Percentiles rank a stretch among this genome's conserved stretches.
Evolutionary conservation across 2,113 vertebrate species (phyloP).

Genomic region (Limanda limanda): DNA sequence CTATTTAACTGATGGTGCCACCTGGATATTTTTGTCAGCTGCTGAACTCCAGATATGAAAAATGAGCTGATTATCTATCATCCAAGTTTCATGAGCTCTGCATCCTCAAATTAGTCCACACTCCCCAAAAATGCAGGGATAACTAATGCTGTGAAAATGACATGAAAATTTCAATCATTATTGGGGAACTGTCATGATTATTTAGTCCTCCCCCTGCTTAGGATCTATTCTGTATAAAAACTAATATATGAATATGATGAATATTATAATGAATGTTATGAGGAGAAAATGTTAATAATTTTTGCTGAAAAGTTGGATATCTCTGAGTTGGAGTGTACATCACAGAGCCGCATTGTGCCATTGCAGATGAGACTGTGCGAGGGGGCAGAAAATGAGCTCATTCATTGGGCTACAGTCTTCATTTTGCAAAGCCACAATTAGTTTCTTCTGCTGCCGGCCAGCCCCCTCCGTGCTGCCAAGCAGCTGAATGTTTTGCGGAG

Average conservation of each 20-base stretch:
- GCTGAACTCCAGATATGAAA: slow-evolving; percentile 43
- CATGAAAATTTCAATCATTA: slow-evolving; percentile 53
- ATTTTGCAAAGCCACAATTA: slow-evolving; percentile 65
- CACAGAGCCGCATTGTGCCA: slow-evolving; percentile 56
- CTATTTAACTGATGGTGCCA: slow-evolving; percentile 53
- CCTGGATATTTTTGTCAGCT: slow-evolving; percentile 61
- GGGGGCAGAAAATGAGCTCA: slow-evolving; percentile 73
- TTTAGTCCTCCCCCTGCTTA: slow-evolving; percentile 53
- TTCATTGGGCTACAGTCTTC: slow-evolving; percentile 65
- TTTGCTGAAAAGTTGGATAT: slow-evolving; percentile 39
- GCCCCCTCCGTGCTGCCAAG: slow-evolving; percentile 66
- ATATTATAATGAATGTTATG: slow-evolving; percentile 44
- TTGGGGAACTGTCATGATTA: slow-evolving; percentile 29
- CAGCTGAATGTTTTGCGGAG: slow-evolving; percentile 75
- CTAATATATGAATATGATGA: slow-evolving; percentile 53
- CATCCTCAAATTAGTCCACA: slow-evolving; percentile 42
- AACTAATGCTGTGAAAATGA: slow-evolving; percentile 25
- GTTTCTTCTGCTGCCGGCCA: slow-evolving; percentile 59
- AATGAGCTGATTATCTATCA: slow-evolving; percentile 45
- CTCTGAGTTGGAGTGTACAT: slow-evolving; percentile 47
- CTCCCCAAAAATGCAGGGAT: slow-evolving; percentile 18
- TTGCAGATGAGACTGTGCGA: slow-evolving; percentile 61
- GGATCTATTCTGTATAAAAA: slow-evolving; percentile 13
- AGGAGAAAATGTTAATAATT: slow-evolving; percentile 35
- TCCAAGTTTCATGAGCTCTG: slow-evolving; percentile 53